phyloP scores from a whole-genome alignment of 2,888 invertebrate genomes.

The Ochropleura leucogaster region DNA sequence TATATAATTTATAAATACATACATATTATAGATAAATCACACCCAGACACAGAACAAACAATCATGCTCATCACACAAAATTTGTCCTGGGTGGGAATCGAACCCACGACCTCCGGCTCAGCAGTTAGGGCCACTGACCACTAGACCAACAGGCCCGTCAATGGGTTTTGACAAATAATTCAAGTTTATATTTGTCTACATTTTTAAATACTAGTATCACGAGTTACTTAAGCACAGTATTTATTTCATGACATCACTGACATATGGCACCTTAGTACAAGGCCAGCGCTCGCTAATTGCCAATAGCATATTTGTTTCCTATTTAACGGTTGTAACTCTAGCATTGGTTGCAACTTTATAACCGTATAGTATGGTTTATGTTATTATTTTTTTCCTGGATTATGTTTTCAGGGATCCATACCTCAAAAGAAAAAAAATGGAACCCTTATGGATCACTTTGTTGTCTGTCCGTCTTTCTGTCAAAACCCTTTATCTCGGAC shows the following conservation, averaged over 20 bases:
- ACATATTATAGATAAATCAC: no score
- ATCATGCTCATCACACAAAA: no score
- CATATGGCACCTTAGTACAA: conserved; percentile 44
- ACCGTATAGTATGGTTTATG: background rate
- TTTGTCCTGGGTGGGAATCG: no score
- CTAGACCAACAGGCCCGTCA: no score
- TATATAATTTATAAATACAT: no score
- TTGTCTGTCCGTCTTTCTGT: no score
- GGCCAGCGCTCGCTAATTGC: conserved; percentile 39
- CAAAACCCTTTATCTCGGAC: no score
- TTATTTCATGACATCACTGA: conserved; percentile 52
- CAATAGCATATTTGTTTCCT: conserved; percentile 46
- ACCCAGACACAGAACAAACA: no score
- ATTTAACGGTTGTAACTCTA: conserved; percentile 28
- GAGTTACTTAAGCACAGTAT: conserved; percentile 20
- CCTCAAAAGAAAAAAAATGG: no score
- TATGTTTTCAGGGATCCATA: background rate
- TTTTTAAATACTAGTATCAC: conserved; percentile 20
- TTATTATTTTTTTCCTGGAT: background rate
- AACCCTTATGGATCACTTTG: no score
- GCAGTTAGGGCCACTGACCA: no score
- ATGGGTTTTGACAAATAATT: background rate
- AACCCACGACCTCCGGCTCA: no score
- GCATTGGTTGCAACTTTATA: conserved; percentile 11
- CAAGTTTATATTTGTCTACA: background rate